Evolutionary conservation across 1,140 invertebrate genomes (phyloP).

Genomic region (Dendroctonus ponderosae): DNA sequence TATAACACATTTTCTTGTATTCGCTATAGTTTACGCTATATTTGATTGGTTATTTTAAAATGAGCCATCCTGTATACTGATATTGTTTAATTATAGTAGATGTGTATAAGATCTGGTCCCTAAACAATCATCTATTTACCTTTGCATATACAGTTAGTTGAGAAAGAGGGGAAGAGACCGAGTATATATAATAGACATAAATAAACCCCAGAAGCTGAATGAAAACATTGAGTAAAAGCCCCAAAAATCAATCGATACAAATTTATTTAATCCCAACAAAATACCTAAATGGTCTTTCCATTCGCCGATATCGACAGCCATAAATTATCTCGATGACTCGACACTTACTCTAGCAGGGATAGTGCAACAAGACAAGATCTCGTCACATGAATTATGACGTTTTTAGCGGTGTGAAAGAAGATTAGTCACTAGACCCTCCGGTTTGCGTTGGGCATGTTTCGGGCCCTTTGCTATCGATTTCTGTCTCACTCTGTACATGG

Average conservation of each 20-base stretch:
- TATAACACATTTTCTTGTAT: too few relatives aligned
- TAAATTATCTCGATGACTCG: slow-evolving; percentile 32
- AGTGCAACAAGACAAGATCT: slow-evolving; percentile 34
- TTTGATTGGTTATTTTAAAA: too few relatives aligned
- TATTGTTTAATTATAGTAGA: too few relatives aligned
- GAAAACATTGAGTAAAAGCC: neutral
- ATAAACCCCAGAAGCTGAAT: too few relatives aligned
- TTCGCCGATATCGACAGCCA: slow-evolving; percentile 19
- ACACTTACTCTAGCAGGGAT: slow-evolving; percentile 22
- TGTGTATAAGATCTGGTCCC: too few relatives aligned
- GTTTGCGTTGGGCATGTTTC: slow-evolving; percentile 14
- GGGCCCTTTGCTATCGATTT: slow-evolving; percentile 11
- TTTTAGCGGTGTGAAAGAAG: slow-evolving; percentile 34
- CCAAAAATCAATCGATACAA: slow-evolving; percentile 13
- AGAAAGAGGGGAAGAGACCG: too few relatives aligned
- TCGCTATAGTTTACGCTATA: too few relatives aligned
- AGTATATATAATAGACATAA: too few relatives aligned
- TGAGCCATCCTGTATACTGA: too few relatives aligned
- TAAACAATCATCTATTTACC: too few relatives aligned
- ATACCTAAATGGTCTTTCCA: slow-evolving; percentile 13
- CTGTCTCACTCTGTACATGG: slow-evolving; percentile 8
- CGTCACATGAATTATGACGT: slow-evolving; percentile 36
- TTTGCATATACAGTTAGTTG: too few relatives aligned
- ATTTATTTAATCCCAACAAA: slow-evolving; percentile 1
- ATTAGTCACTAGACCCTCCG: slow-evolving; percentile 35